Conservation (phyloP, 2,797 vertebrate genomes). For the Chaunax sp. region DNA sequence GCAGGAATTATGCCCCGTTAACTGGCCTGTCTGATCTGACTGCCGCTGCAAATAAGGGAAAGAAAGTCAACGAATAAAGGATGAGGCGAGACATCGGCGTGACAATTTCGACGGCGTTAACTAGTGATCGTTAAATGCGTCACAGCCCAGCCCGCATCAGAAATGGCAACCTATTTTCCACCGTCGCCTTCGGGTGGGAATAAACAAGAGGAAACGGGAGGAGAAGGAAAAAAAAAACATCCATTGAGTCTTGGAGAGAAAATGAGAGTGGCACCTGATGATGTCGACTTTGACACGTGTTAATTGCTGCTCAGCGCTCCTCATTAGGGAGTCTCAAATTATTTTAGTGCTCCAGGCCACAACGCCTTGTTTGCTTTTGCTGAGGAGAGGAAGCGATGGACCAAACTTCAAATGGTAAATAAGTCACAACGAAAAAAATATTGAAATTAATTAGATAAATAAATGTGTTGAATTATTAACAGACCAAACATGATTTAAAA, state of each 20-base stretch:
- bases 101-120: slow-evolving; percentile 85
- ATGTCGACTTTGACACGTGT: slow-evolving; percentile 96
- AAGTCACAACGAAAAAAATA: too few relatives aligned
- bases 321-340: slow-evolving; percentile 96
- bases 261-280: slow-evolving; percentile 97
- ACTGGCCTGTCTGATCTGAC: slow-evolving; percentile 86
- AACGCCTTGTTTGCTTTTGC: slow-evolving; percentile 84
- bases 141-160: slow-evolving; percentile 72
- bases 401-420: slow-evolving; percentile 32
- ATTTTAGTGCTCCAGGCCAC: slow-evolving; percentile 89
- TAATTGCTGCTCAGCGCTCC: slow-evolving; percentile 96
- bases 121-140: slow-evolving; percentile 90
- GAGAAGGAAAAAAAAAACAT: slow-evolving; percentile 62
- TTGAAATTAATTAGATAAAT: too few relatives aligned
- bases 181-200: slow-evolving; percentile 81
- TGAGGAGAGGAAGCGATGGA: slow-evolving; percentile 76
- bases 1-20: slow-evolving; percentile 85
- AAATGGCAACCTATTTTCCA: slow-evolving; percentile 57
- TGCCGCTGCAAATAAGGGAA: slow-evolving; percentile 76
- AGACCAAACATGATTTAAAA: neutral
- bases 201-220: slow-evolving; percentile 56
- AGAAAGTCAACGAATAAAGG: slow-evolving; percentile 37
- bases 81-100: slow-evolving; percentile 82
- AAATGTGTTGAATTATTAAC: neutral
- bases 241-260: slow-evolving; percentile 89